These are phyloP conservation scores for Leptarthrus brevirostris DNA, from an alignment of 2,888 invertebrate genomes.

Conservation along the genomic window DNA sequence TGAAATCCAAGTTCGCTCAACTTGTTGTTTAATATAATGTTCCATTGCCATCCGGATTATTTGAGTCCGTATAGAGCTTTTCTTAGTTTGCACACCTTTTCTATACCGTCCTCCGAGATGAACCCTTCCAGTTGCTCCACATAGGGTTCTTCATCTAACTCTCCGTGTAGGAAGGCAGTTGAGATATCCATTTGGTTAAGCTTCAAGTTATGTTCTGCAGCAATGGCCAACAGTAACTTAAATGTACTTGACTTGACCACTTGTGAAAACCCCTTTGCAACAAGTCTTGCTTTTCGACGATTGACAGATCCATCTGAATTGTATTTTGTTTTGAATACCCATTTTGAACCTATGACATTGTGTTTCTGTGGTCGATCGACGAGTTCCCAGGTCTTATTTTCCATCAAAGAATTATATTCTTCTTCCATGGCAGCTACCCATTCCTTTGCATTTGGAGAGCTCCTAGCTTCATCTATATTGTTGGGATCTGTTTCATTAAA, in stretches of 20 bases:
- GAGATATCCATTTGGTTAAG: conserved; percentile 24
- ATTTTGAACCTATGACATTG: conserved; percentile 9
- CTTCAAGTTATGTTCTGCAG: neutral
- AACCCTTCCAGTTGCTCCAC: conserved; percentile 4
- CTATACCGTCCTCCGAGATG: neutral
- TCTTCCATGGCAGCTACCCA: conserved; percentile 2
- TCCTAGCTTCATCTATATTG: neutral
- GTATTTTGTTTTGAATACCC: conserved; percentile 12
- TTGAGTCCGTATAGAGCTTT: conserved; percentile 57
- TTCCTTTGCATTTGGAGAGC: neutral
- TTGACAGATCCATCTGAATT: neutral
- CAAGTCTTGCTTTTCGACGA: conserved; percentile 20
- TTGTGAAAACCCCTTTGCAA: conserved; percentile 27
- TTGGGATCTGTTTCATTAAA: no score
- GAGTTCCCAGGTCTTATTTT: conserved; percentile 14
- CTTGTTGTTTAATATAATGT: conserved; percentile 53
- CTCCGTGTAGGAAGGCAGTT: conserved; percentile 23
- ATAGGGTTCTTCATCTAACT: neutral
- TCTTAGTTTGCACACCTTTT: conserved; percentile 53
- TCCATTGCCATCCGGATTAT: conserved; percentile 57
- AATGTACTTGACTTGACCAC: neutral
- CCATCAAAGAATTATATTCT: neutral
- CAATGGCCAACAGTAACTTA: conserved; percentile 4
- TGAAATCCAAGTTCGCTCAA: conserved; percentile 44
- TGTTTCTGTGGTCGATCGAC: neutral